phyloP scores from a whole-genome alignment of 2,113 vertebrate genomes.

The Motacilla alba region DNA sequence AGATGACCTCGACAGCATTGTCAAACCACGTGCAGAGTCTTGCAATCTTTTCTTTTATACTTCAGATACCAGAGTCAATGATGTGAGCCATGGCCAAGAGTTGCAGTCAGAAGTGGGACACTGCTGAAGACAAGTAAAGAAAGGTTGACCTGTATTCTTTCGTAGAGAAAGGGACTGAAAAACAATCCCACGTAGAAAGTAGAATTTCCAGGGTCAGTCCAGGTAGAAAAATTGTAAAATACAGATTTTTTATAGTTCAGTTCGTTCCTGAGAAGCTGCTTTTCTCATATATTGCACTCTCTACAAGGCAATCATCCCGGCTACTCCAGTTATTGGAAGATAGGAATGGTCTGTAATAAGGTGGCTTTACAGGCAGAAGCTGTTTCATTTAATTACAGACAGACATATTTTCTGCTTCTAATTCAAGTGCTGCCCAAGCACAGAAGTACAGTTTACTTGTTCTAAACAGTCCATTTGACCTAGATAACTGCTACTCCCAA shows the following conservation, averaged over 20 bases:
- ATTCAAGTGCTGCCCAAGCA: neutral
- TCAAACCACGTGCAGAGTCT: neutral
- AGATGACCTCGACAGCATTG: neutral
- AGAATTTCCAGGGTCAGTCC: neutral
- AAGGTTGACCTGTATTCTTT: neutral
- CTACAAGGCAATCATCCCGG: neutral
- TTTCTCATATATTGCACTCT: neutral
- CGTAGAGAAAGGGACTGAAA: neutral
- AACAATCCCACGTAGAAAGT: neutral
- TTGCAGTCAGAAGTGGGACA: neutral
- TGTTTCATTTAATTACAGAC: neutral
- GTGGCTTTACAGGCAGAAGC: neutral
- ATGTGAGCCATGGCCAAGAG: neutral
- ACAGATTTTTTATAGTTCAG: neutral
- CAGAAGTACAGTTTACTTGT: neutral
- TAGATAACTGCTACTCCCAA: neutral
- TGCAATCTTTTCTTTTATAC: neutral
- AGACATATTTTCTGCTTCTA: neutral
- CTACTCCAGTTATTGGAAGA: neutral
- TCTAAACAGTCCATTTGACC: slow-evolving; percentile 19
- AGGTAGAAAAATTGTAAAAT: neutral
- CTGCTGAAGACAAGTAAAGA: neutral
- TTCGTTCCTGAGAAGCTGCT: neutral
- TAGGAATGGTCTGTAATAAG: neutral
- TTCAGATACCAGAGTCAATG: neutral